phyloP scores from a whole-genome alignment of 2,888 invertebrate species.

The Caenorhabditis sp. region DNA sequence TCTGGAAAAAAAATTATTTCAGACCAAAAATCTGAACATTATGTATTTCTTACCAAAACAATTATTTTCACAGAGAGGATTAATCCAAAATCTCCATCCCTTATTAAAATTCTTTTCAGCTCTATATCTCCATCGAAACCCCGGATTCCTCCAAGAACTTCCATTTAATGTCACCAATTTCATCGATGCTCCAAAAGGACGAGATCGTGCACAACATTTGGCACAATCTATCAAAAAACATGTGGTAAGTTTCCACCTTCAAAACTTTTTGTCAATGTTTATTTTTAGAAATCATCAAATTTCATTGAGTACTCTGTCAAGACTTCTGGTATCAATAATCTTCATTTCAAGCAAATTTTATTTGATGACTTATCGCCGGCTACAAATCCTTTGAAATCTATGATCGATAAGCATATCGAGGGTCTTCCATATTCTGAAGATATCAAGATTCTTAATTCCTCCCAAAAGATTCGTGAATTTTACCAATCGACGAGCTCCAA shows the following conservation, averaged over 20 bases:
- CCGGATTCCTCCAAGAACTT: constrained; percentile 42
- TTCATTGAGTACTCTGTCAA: constrained; percentile 33
- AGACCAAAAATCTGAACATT: no score
- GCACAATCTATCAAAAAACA: constrained; percentile 33
- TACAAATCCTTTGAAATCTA: constrained; percentile 19
- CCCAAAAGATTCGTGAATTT: neutral
- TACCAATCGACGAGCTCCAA: neutral
- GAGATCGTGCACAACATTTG: constrained; percentile 40
- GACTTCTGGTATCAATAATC: constrained; percentile 51
- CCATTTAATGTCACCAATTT: constrained; percentile 51
- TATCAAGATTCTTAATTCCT: neutral
- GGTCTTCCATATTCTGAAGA: constrained; percentile 9
- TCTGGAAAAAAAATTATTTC: no score
- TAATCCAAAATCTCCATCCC: no score
- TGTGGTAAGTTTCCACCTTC: no score
- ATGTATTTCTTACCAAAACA: no score
- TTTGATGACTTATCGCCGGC: constrained; percentile 28
- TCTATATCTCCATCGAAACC: constrained; percentile 41
- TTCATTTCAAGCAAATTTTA: constrained; percentile 42
- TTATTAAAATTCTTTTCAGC: no score
- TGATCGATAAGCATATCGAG: constrained; percentile 10
- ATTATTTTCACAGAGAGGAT: no score
- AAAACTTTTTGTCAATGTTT: no score
- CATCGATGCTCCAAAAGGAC: constrained; percentile 38
- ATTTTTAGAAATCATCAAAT: constrained; percentile 20